Conservation (phyloP, 2,888 invertebrate species). For the Teleiodes luculella region DNA sequence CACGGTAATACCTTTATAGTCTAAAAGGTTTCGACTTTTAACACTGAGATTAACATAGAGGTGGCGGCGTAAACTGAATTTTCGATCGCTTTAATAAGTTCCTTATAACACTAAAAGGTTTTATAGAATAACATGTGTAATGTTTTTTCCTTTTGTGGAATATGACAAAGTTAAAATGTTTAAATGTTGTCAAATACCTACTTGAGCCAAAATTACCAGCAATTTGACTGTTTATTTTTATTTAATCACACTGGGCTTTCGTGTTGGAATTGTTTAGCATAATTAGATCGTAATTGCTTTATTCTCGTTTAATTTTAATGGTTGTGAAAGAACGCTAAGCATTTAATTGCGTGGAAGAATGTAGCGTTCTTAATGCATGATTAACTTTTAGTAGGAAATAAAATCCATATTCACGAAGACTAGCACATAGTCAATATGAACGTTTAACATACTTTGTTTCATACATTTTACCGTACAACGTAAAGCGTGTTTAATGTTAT, state of each 20-base stretch:
- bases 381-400: background rate
- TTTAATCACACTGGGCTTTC: too few species aligned
- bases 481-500: too few species aligned
- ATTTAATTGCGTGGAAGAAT: background rate
- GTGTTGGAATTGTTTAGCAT: too few species aligned
- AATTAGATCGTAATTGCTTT: background rate
- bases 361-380: background rate
- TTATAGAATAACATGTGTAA: background rate
- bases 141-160: too few species aligned
- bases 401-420: background rate
- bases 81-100: background rate
- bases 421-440: background rate
- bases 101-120: background rate
- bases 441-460: too few species aligned
- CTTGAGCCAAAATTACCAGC: too few species aligned
- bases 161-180: too few species aligned
- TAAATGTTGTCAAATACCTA: too few species aligned
- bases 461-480: too few species aligned
- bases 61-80: constrained; percentile 8
- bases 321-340: background rate
- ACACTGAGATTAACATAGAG: constrained; percentile 11
- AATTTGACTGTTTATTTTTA: too few species aligned
- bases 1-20: constrained; percentile 7
- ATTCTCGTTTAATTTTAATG: background rate
- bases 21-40: constrained; percentile 13